These are phyloP conservation scores for Lampris incognitus DNA, from an alignment of 2,113 vertebrate genomes.

Conservation along the genomic window DNA sequence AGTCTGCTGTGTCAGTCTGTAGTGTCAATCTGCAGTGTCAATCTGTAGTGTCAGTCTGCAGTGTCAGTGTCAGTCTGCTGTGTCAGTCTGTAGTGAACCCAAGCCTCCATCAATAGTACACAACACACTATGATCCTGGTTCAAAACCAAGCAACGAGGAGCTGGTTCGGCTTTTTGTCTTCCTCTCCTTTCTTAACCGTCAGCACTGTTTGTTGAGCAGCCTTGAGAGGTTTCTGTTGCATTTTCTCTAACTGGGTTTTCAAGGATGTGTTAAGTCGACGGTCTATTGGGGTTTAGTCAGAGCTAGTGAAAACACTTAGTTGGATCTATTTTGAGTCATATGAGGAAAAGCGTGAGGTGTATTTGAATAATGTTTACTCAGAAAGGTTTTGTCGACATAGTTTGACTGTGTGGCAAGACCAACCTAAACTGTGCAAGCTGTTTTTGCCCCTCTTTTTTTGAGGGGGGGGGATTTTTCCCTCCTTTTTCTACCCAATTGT, in stretches of 20 bases:
- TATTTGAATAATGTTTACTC: constrained; percentile 23
- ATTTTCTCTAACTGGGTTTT: not conserved
- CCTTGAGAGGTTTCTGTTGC: too few species aligned
- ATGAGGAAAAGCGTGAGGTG: constrained; percentile 4
- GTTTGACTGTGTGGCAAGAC: constrained; percentile 16
- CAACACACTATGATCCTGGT: constrained; percentile 31
- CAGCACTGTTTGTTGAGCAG: too few species aligned
- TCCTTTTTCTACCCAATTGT: too few species aligned
- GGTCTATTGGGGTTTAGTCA: constrained; percentile 3
- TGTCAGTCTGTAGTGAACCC: constrained; percentile 21
- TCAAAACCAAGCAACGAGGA: constrained; percentile 43
- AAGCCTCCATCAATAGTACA: constrained; percentile 47
- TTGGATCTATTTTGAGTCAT: constrained; percentile 1
- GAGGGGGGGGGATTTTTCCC: too few species aligned
- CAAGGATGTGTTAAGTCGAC: constrained; percentile 9
- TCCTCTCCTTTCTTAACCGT: too few species aligned
- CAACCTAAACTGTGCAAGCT: constrained; percentile 8
- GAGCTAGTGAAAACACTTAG: constrained; percentile 3
- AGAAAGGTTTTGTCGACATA: not conserved
- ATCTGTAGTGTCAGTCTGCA: too few species aligned
- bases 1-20: too few species aligned
- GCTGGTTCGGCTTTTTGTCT: too few species aligned
- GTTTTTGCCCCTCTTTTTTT: not conserved
- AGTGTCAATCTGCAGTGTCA: too few species aligned
- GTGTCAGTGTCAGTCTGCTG: not conserved